Conservation (phyloP, 2,113 vertebrate species). For the Baryphthengus martii region DNA sequence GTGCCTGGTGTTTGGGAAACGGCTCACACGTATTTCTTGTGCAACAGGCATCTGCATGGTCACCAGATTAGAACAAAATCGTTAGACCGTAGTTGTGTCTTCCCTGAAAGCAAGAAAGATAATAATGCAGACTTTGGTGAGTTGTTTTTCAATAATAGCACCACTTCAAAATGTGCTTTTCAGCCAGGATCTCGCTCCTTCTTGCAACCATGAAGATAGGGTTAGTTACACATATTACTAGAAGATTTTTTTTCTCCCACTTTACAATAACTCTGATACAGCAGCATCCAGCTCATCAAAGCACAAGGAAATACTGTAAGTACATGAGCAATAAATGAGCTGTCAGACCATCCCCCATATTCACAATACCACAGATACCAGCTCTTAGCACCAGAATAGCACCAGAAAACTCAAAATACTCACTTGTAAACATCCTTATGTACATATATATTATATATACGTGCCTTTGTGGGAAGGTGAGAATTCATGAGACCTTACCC, state of each 20-base stretch:
- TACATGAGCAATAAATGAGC: background rate
- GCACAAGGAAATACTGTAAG: background rate
- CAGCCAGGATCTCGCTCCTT: background rate
- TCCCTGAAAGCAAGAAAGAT: background rate
- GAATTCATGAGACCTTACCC: background rate
- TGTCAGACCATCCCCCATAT: background rate
- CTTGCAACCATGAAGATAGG: background rate
- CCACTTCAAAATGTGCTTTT: background rate
- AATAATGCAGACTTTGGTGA: background rate
- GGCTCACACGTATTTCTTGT: background rate
- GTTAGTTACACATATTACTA: background rate
- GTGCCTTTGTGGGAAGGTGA: background rate
- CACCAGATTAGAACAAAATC: slow-evolving; percentile 22
- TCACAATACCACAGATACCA: background rate
- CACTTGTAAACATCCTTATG: background rate
- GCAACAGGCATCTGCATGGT: background rate
- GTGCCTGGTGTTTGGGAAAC: background rate
- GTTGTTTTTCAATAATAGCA: background rate
- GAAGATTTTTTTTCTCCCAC: background rate
- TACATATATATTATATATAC: background rate
- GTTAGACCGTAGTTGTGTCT: slow-evolving; percentile 32
- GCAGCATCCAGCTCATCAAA: background rate
- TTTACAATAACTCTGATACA: background rate
- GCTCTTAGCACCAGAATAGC: background rate
- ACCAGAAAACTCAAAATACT: background rate